Conservation (phyloP, 2,888 invertebrate genomes). For the Ophonus ardosiacus region DNA sequence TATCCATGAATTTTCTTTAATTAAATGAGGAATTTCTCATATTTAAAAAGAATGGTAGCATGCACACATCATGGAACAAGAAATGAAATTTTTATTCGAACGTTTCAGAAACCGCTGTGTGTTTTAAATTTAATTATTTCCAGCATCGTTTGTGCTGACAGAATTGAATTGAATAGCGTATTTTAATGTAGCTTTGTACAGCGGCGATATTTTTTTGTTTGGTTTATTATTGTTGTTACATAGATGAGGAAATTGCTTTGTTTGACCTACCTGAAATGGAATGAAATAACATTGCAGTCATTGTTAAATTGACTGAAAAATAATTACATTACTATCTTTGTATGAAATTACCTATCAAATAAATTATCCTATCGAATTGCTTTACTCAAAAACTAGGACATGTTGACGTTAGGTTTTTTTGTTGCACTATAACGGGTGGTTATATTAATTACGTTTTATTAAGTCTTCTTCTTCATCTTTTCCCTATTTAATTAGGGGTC, state of each 20-base stretch:
- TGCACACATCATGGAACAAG: background rate
- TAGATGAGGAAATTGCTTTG: constrained; percentile 17
- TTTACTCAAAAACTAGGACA: too few relatives aligned
- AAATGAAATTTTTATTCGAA: constrained; percentile 45
- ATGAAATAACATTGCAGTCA: constrained; percentile 5
- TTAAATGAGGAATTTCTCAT: background rate
- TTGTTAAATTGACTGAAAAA: constrained; percentile 31
- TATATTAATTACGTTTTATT: too few relatives aligned
- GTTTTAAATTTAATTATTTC: constrained; percentile 55
- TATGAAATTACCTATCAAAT: constrained; percentile 21
- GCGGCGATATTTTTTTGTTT: constrained; percentile 13
- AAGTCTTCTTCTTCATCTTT: too few relatives aligned
- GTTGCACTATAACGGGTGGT: too few relatives aligned
- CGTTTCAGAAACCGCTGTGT: constrained; percentile 28
- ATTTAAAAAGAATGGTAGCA: background rate
- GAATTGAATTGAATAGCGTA: constrained; percentile 37
- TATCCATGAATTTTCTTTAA: background rate
- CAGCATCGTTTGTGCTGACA: constrained; percentile 48
- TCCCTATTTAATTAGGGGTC: too few relatives aligned
- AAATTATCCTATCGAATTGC: background rate
- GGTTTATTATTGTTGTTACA: constrained; percentile 40
- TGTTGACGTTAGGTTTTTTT: too few relatives aligned
- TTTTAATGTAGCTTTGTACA: constrained; percentile 33
- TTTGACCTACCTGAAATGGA: background rate
- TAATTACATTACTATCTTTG: constrained; percentile 37